Evolutionary conservation across 1,140 invertebrate species (phyloP).

Genomic region (Drosophila saltans): DNA sequence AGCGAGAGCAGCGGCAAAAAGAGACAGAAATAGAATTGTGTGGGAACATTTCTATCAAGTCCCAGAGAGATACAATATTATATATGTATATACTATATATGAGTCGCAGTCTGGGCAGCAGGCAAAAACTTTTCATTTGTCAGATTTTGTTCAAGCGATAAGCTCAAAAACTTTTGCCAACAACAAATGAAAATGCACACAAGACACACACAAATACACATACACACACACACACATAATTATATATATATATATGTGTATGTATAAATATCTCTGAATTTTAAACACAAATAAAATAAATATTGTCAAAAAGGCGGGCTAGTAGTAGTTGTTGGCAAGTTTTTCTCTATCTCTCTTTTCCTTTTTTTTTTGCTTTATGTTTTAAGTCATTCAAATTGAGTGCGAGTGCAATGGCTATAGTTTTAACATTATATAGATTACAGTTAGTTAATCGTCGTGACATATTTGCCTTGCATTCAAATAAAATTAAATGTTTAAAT

Average conservation of each 20-base stretch:
- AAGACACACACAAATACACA: slow-evolving; percentile 38
- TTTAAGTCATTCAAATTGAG: not conserved
- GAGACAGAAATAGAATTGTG: slow-evolving; percentile 48
- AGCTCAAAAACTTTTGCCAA: slow-evolving; percentile 54
- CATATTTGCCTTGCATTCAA: slow-evolving; percentile 16
- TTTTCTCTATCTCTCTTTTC: slow-evolving; percentile 47
- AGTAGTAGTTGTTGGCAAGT: slow-evolving; percentile 24
- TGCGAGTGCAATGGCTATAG: slow-evolving; percentile 61
- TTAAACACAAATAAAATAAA: slow-evolving; percentile 21
- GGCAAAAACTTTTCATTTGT: slow-evolving; percentile 65
- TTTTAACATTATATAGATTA: slow-evolving; percentile 8
- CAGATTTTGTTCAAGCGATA: slow-evolving; percentile 54
- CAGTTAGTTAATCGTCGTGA: slow-evolving; percentile 30
- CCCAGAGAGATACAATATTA: slow-evolving; percentile 19
- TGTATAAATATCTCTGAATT: not conserved
- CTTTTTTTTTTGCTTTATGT: not conserved
- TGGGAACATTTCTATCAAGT: slow-evolving; percentile 58
- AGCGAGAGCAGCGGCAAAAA: not conserved
- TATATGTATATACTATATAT: not conserved
- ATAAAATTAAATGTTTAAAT: slow-evolving; percentile 35
- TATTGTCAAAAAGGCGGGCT: slow-evolving; percentile 59
- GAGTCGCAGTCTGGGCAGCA: slow-evolving; percentile 14
- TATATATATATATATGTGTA: no score
- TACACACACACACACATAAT: not conserved
- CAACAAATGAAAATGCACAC: slow-evolving; percentile 69